These are phyloP conservation scores for Clarias macrocephalus DNA, from an alignment of 2,113 vertebrate genomes.

Conservation along the genomic window DNA sequence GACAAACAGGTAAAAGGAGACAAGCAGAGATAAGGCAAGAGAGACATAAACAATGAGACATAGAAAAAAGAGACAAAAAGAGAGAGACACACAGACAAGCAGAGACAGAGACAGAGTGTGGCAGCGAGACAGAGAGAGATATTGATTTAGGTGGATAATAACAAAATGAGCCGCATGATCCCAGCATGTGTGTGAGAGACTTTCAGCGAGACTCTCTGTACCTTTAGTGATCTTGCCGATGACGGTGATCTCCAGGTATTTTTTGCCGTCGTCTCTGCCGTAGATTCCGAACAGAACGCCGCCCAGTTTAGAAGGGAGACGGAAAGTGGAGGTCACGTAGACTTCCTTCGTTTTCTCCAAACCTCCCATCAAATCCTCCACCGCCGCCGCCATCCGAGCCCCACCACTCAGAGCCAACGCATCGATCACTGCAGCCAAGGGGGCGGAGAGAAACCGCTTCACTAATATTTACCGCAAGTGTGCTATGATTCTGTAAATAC, in stretches of 20 bases:
- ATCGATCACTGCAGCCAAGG: constrained; percentile 47
- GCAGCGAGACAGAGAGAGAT: not conserved
- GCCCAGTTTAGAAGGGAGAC: constrained; percentile 80
- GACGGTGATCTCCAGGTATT: constrained; percentile 79
- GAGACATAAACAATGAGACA: not conserved
- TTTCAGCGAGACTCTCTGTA: constrained; percentile 46
- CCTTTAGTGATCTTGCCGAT: constrained; percentile 87
- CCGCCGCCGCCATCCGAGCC: constrained; percentile 64
- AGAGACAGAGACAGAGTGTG: not conserved
- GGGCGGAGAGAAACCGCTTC: constrained; percentile 62
- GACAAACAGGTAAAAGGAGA: not conserved
- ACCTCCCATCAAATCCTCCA: constrained; percentile 77
- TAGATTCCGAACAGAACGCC: constrained; percentile 83
- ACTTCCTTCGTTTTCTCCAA: constrained; percentile 73
- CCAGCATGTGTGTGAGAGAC: not conserved
- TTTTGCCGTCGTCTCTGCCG: constrained; percentile 80
- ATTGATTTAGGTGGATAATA: not conserved
- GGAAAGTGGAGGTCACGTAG: constrained; percentile 81
- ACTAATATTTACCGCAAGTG: not conserved
- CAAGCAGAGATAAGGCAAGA: not conserved
- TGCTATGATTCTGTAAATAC: not conserved
- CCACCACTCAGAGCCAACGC: constrained; percentile 51
- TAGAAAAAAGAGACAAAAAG: not conserved
- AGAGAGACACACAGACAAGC: not conserved
- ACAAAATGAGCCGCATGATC: not conserved